Evolutionary conservation across 1,140 invertebrate species (phyloP).

Genomic region (Pseudomyrmex gracilis): DNA sequence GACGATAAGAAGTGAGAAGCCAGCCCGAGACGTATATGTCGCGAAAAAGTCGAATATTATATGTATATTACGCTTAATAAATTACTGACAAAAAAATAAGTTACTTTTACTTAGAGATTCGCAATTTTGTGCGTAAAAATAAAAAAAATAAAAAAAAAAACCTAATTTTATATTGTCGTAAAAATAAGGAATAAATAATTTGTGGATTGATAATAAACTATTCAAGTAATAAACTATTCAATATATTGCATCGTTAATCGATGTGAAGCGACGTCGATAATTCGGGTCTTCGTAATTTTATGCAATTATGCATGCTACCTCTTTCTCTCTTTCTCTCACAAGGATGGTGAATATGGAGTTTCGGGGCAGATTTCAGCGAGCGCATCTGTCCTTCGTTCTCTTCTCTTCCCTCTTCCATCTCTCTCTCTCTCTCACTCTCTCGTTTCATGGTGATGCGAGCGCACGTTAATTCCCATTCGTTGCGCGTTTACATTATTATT

Average conservation of each 20-base stretch:
- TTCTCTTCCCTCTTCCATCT: constrained; percentile 10
- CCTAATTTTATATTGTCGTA: too few relatives aligned
- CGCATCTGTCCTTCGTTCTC: constrained; percentile 45
- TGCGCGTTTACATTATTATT: constrained; percentile 74
- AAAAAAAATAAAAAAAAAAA: too few relatives aligned
- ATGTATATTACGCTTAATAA: too few relatives aligned
- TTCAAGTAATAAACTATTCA: constrained; percentile 2
- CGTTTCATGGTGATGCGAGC: constrained; percentile 76
- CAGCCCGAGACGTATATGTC: not conserved
- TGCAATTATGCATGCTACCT: constrained; percentile 77
- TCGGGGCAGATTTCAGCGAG: constrained; percentile 13
- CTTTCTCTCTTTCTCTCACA: not conserved
- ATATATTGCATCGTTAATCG: constrained; percentile 32
- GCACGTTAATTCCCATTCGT: constrained; percentile 76
- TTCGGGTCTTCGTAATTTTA: constrained; percentile 76
- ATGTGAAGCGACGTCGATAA: constrained; percentile 61
- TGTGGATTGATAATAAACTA: too few relatives aligned
- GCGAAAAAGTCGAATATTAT: not conserved
- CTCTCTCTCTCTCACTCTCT: constrained; percentile 28
- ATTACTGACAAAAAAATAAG: too few relatives aligned
- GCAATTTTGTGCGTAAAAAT: too few relatives aligned
- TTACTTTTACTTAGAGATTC: too few relatives aligned
- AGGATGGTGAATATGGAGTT: not conserved
- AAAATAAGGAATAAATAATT: too few relatives aligned
- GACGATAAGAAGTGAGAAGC: constrained; percentile 24